Evolutionary conservation across 1,140 invertebrate genomes (phyloP), one percentile per base, ranked within the genome.

Genomic region (Ladona fulva): DNA sequence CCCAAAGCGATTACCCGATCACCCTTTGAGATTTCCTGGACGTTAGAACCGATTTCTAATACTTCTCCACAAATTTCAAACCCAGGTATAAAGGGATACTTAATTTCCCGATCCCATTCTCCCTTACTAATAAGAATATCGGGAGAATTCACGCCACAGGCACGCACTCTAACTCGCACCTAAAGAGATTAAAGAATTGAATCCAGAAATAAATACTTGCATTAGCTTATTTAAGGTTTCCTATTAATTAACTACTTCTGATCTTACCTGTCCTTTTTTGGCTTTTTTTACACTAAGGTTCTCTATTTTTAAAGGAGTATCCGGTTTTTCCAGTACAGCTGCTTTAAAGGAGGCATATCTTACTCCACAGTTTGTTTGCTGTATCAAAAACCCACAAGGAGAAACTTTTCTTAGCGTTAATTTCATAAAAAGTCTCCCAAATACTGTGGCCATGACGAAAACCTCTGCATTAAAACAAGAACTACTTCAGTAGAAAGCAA

Each of bases 101-200:
- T 82, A 8, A 85, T 83, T 79, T 86, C 82, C 3, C 81, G 81
- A 75, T 86, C 85, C 80, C 89, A 86, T 66, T 84, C 81, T 77
- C 89, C 89, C 80, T 85, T 81, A 78, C 82, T 84, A 75, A 88
- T 82, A 24, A 88, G 82, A 42, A 87, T 82, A 83, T 91, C 90
- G 6, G 88, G 84, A 77, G 86, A 86, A 83, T 91, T 91, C n/a
- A 91, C 83, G 22, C 89, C 87, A 81, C 88, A 89, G 75, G 85
- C 87, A 79, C 88, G 84, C 14, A 90, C 86, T 77, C 86, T 85
- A 25, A 91, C 86, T 25, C 89, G 79, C 37, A 91, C 86, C 89
- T 90, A 75, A 24, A 80, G 80, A 29, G 81, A 76, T 79, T 76
- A 76, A 77, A 75, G 1, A 5, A 37, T 37, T 37, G 8, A 1